Evolutionary conservation across 2,888 invertebrate genomes (phyloP), one percentile per base, ranked within the genome.

Genomic region (Aleiodes alternator): DNA sequence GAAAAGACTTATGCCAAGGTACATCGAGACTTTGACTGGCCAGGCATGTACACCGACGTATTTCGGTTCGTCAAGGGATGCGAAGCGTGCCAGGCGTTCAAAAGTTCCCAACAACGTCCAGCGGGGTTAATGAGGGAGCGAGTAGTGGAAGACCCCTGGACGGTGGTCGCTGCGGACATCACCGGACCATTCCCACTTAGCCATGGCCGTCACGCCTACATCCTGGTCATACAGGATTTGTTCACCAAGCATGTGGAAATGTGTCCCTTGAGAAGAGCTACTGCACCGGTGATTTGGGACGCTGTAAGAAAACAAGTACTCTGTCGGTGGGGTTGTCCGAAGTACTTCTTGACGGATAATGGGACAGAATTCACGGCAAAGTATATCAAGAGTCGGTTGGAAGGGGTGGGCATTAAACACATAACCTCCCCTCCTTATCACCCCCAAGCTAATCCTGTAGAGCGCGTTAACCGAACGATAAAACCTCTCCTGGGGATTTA

Each of bases 121-220:
- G 50, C 72, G 0, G 81, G 83, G 0, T 31, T 79, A 0, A 80
- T 83, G 80, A 74, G 76, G 0, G 66, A 57, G 5, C 53, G 78
- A 0, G 23, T 59, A 0, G 50, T 80, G 0, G 66, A 76, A 1
- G 69, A 66, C 6, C 82, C 81, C 0, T 82, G 80, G 80, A 53
- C 77, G 0, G 76, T 68, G 0, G 70, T 82, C 4, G 76, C 79
- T 0, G 69, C 77, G 0, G 83, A 84, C 29, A 61, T 83, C 0
- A 80, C 81, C 79, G 82, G 82, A 7, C 82, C 83, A 0, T 76
- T 80, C 0, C 82, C 82, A 0, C 34, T 64, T 0, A 78, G 76
- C 5, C 76, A 70, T 7, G 12, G 14, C 0, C 64, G 61, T 0
- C 59, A 51, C n/a, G 12, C 68, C 0, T 77, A 79, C 51, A 12